Conservation (phyloP, 2,797 vertebrate species). For the Linurgus olivaceus region DNA sequence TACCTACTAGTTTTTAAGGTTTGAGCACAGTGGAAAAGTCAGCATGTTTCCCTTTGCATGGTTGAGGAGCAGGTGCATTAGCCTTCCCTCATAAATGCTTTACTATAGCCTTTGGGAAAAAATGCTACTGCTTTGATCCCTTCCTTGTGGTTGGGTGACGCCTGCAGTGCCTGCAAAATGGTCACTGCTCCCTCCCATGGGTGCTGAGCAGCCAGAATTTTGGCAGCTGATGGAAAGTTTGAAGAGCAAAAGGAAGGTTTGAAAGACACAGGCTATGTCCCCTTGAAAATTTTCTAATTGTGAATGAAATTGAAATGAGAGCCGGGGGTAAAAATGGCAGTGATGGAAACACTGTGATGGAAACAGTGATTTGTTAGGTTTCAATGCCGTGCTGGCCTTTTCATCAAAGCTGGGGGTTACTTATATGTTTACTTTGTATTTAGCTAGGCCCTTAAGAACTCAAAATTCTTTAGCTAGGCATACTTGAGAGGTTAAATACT, state of each 20-base stretch:
- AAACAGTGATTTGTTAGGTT: neutral
- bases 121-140: neutral
- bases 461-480: neutral
- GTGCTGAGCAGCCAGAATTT: neutral
- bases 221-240: neutral
- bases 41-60: fast-evolving
- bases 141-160: neutral
- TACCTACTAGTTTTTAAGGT: neutral
- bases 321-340: neutral
- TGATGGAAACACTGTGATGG: neutral
- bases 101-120: neutral
- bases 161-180: neutral
- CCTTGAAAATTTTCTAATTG: neutral
- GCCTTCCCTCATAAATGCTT: neutral
- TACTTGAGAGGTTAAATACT: neutral
- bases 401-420: neutral
- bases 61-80: neutral
- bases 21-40: neutral
- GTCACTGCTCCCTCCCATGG: neutral
- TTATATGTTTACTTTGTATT: neutral
- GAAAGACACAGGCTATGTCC: neutral
- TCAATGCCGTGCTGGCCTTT: neutral
- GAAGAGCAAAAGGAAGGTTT: neutral
- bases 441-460: neutral
- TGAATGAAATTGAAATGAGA: neutral